phyloP scores from a whole-genome alignment of 2,888 invertebrate genomes.

The Monochamus alternatus region DNA sequence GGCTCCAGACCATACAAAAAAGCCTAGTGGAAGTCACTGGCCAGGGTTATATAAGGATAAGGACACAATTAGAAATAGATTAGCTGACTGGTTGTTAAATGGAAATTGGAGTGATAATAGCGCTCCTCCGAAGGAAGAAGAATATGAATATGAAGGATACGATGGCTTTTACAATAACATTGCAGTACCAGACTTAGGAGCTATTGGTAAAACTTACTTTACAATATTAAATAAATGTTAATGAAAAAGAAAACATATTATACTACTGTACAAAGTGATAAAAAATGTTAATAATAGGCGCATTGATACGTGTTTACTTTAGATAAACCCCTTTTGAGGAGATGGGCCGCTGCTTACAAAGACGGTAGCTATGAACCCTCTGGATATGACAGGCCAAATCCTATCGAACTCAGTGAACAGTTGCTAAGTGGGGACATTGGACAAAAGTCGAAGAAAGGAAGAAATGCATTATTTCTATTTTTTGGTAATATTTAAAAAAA shows the following conservation, averaged over 20 bases:
- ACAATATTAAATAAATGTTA: not conserved
- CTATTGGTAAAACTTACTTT: constrained; percentile 62
- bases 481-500: constrained; percentile 70
- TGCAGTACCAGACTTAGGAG: constrained; percentile 67
- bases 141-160: constrained; percentile 68
- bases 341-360: constrained; percentile 73
- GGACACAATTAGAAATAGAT: constrained; percentile 25
- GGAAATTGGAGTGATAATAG: constrained; percentile 47
- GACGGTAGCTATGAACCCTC: constrained; percentile 75
- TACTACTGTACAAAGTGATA: too few relatives aligned
- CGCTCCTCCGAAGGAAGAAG: constrained; percentile 15
- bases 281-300: too few relatives aligned
- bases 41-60: constrained; percentile 33
- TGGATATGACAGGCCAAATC: constrained; percentile 72
- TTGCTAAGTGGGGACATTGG: constrained; percentile 70
- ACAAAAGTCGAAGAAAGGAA: constrained; percentile 70
- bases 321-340: constrained; percentile 74
- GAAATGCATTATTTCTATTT: constrained; percentile 75
- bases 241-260: too few relatives aligned
- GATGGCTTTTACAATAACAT: constrained; percentile 71
- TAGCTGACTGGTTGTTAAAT: constrained; percentile 58
- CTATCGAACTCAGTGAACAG: constrained; percentile 71
- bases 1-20: not conserved
- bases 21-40: constrained; percentile 36
- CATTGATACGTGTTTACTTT: constrained; percentile 4